A percentile compares a stretch with the other conserved stretches of the same genome.
Conservation (phyloP, 2,113 vertebrate genomes). For the Syngnathus scovelli region DNA sequence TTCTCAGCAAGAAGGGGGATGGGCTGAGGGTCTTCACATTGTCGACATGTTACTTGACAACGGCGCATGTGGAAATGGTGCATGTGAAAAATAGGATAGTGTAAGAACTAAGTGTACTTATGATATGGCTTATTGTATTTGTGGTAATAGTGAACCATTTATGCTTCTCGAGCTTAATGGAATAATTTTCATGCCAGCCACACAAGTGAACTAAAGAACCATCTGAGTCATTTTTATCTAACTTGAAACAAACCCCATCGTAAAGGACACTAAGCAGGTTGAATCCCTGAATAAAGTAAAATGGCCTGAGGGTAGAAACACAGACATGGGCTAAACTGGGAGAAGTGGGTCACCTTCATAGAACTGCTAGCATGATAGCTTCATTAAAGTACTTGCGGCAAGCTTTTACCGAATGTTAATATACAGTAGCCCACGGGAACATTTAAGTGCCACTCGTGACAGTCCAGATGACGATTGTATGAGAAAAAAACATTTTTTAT, state of each 20-base stretch:
- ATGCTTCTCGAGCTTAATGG: too few species aligned
- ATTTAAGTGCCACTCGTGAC: not conserved
- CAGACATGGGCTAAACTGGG: constrained; percentile 62
- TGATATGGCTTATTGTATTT: too few species aligned
- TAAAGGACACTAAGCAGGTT: constrained; percentile 49
- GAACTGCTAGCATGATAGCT: constrained; percentile 31
- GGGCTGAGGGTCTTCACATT: constrained; percentile 39
- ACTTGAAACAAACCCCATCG: constrained; percentile 21
- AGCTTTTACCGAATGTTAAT: constrained; percentile 14
- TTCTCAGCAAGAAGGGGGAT: constrained; percentile 42
- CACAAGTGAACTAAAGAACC: not conserved
- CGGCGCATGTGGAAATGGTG: constrained; percentile 13
- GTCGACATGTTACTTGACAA: constrained; percentile 36
- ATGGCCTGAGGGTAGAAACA: constrained; percentile 50
- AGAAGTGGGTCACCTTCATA: constrained; percentile 72
- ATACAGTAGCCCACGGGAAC: constrained; percentile 5
- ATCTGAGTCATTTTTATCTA: not conserved
- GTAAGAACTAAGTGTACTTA: too few species aligned
- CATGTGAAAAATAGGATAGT: too few species aligned
- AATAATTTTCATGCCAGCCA: not conserved
- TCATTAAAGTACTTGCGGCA: constrained; percentile 47
- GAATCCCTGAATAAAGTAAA: constrained; percentile 53
- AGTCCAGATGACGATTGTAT: constrained; percentile 5
- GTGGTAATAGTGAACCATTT: too few species aligned
- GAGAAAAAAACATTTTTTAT: not conserved